These are phyloP conservation scores for Tenebrosternarchus preto DNA, from an alignment of 2,113 vertebrate species.

Conservation along the genomic window DNA sequence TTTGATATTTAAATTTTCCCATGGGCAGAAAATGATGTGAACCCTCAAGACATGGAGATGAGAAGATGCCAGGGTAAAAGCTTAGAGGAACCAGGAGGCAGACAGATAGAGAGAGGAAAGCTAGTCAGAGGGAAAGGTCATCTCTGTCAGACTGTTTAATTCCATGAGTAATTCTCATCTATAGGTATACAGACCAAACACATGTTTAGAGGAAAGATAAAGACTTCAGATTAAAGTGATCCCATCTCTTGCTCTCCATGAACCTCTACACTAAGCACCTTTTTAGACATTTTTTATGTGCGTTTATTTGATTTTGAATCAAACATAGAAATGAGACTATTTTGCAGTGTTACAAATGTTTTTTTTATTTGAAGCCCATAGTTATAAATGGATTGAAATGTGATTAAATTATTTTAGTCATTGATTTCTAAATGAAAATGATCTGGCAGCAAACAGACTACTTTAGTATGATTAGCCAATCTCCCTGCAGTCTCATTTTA, in stretches of 20 bases:
- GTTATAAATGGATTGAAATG: slow-evolving; percentile 4
- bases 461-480: slow-evolving; percentile 7
- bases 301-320: too few relatives aligned
- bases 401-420: slow-evolving; percentile 16
- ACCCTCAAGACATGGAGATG: slow-evolving; percentile 9
- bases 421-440: slow-evolving; percentile 34
- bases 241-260: too few relatives aligned
- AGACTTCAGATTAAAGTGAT: too few relatives aligned
- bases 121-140: background rate
- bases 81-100: slow-evolving; percentile 1
- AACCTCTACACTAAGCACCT: too few relatives aligned
- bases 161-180: background rate
- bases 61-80: slow-evolving; percentile 11
- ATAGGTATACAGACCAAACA: background rate
- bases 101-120: background rate
- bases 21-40: slow-evolving; percentile 24
- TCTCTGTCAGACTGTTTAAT: background rate
- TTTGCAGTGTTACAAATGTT: background rate
- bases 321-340: too few relatives aligned
- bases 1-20: slow-evolving; percentile 34
- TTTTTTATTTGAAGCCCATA: background rate
- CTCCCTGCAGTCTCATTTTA: slow-evolving; percentile 4
- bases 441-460: slow-evolving; percentile 12
- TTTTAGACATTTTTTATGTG: too few relatives aligned
- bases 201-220: background rate